Percentiles rank a stretch among this genome's conserved stretches.
phyloP scores from a whole-genome alignment of 2,888 invertebrate species.

The Plebejus argus region DNA sequence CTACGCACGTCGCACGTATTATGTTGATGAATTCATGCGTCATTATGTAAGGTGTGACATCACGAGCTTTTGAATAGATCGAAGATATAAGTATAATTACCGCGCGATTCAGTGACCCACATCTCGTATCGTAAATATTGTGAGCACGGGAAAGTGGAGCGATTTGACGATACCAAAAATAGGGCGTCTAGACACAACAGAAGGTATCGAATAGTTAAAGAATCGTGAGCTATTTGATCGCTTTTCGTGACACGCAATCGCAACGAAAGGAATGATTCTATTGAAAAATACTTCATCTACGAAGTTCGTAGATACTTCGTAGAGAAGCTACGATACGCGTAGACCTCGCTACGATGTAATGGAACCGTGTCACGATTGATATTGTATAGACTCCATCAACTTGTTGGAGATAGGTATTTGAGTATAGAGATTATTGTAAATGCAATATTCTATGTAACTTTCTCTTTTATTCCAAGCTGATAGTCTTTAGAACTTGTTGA shows the following conservation, averaged over 20 bases:
- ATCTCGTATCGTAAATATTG: not conserved
- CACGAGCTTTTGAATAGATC: conserved; percentile 17
- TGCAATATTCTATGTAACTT: too few species aligned
- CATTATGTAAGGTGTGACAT: conserved; percentile 52
- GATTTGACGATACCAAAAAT: conserved; percentile 72
- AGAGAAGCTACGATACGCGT: not conserved
- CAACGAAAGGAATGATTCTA: not conserved
- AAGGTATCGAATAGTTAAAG: conserved; percentile 58
- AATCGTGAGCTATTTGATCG: conserved; percentile 35
- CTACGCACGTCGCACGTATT: conserved; percentile 47
- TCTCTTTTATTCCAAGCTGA: too few species aligned
- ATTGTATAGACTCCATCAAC: not conserved
- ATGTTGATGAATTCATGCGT: conserved; percentile 63
- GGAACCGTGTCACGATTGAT: not conserved
- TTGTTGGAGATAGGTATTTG: too few species aligned
- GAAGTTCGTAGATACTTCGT: not conserved
- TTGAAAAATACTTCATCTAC: conserved; percentile 64
- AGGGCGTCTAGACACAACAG: conserved; percentile 68
- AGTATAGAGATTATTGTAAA: too few species aligned
- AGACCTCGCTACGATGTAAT: not conserved
- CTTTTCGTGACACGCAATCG: not conserved
- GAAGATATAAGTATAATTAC: conserved; percentile 23
- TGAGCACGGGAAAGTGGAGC: conserved; percentile 60
- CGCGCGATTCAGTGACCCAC: conserved; percentile 10
- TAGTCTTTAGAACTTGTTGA: not conserved